Base-by-base conservation (phyloP, 2,888 invertebrate genomes). In the Idaea biselata region DNA sequence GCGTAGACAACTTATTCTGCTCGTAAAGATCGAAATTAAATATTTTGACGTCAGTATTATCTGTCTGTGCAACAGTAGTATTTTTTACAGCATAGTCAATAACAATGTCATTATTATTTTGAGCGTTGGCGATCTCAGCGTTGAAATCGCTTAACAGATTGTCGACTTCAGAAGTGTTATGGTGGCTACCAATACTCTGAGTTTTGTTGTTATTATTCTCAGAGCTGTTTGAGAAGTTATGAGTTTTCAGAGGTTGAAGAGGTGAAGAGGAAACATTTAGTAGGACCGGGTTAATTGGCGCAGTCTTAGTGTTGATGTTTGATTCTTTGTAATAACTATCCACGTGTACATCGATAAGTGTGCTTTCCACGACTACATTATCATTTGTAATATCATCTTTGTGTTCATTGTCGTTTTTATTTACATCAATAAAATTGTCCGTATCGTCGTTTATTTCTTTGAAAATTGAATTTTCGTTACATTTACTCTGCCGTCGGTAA, bases 401-500 rank as follows among this genome's bases (percentile, higher is more conserved):
- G 18, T 74, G 66, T 56, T 81, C 81, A 62, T 75, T 81, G 16
- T 86, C 82, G 56, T 74, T 79, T 75, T 88, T 89, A 57, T 83
- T 83, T 73, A 87, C 68, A 61, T 89, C 82, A 60, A 88, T 80
- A 70, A 90, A 89, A 71, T 88, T 86, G 61, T 91, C 90, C 67
- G 88, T 73, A 16, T 87, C 88, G 63, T 91, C 91, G 64, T 80
- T 82, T 32, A 90, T 82, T 69, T 91, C 91, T 83, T 91, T 91
- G 66, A 90, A 91, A 61, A 91, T 82, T 1, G 88, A 81, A 68
- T 86, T 90, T 71, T 93, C 93, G 67, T 88, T 90, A 65, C 89
- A 90, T 70, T 90, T 93, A 68, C 88, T 93, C 68, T 94, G 94
- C 11, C 94, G 89, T 66, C 95, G 95, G 74, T 96, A 97, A 55